phyloP scores from a whole-genome alignment of 1,140 invertebrate species.

The Bilobella aurantiaca region DNA sequence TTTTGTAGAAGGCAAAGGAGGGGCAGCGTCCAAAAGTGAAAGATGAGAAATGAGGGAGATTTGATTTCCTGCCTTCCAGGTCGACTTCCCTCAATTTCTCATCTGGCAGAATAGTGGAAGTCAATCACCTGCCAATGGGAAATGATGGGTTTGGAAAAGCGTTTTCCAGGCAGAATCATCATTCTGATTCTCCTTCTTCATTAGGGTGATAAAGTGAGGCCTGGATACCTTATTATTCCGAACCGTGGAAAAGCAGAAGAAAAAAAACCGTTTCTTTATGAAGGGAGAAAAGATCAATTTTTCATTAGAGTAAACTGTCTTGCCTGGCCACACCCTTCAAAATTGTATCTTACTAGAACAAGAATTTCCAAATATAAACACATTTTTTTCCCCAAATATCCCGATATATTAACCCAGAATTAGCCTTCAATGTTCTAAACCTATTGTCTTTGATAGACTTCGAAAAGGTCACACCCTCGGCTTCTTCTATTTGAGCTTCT shows the following conservation, averaged over 20 bases:
- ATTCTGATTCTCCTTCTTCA: constrained; percentile 11
- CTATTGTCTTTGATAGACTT: too few relatives aligned
- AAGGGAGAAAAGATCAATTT: too few relatives aligned
- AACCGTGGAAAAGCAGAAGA: neutral
- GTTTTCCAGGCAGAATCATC: neutral
- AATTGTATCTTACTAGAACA: too few relatives aligned
- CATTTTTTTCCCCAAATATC: too few relatives aligned
- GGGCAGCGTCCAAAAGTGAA: neutral
- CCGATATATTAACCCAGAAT: too few relatives aligned
- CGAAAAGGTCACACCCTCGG: too few relatives aligned
- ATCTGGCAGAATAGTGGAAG: neutral
- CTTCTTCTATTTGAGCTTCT: too few relatives aligned
- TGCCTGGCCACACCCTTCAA: too few relatives aligned
- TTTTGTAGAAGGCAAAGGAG: neutral
- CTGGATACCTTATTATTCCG: neutral
- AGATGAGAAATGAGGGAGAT: constrained; percentile 2
- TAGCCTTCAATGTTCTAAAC: too few relatives aligned
- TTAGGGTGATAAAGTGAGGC: constrained; percentile 7
- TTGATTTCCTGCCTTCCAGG: constrained; percentile 11
- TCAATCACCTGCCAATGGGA: constrained; percentile 5
- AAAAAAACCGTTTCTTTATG: too few relatives aligned
- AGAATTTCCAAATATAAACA: too few relatives aligned
- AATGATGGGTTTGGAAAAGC: constrained; percentile 10
- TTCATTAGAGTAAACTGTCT: too few relatives aligned
- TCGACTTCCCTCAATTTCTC: constrained; percentile 7